Conservation (phyloP, 2,797 vertebrate species). For the Onychomys torridus region DNA sequence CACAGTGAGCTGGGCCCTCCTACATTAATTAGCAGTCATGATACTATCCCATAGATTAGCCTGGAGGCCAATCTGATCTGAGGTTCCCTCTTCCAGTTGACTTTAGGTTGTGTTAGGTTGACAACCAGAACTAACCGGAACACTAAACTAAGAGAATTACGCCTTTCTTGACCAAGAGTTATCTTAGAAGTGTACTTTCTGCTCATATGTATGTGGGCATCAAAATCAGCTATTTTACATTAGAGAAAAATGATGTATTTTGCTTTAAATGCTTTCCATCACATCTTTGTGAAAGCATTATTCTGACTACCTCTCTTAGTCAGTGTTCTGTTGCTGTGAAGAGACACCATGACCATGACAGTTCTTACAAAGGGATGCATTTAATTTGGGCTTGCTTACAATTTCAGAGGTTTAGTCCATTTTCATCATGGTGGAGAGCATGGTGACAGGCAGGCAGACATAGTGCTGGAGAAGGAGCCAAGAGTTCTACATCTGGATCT, state of each 20-base stretch:
- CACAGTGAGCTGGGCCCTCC: neutral
- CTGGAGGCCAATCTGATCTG: neutral
- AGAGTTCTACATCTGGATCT: neutral
- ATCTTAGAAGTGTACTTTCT: conserved; percentile 51
- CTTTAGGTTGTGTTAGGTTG: neutral
- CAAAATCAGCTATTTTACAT: conserved; percentile 75
- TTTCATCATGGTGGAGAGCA: neutral
- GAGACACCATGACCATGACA: neutral
- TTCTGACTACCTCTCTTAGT: conserved; percentile 49
- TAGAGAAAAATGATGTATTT: conserved; percentile 71
- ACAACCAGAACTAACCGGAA: neutral
- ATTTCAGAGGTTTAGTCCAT: neutral
- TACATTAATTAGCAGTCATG: neutral
- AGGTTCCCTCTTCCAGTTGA: neutral
- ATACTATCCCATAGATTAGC: neutral
- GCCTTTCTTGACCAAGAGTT: conserved; percentile 6
- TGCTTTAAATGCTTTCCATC: conserved; percentile 79
- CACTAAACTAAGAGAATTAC: neutral
- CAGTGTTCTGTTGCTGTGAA: neutral
- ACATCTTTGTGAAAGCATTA: conserved; percentile 69
- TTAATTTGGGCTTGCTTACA: neutral
- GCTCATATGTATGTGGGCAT: neutral
- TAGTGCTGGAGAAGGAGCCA: neutral
- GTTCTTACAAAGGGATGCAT: neutral
- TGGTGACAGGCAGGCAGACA: neutral